Base-by-base conservation (phyloP, 1,140 invertebrate genomes). In the Drosophila oshimai region DNA sequence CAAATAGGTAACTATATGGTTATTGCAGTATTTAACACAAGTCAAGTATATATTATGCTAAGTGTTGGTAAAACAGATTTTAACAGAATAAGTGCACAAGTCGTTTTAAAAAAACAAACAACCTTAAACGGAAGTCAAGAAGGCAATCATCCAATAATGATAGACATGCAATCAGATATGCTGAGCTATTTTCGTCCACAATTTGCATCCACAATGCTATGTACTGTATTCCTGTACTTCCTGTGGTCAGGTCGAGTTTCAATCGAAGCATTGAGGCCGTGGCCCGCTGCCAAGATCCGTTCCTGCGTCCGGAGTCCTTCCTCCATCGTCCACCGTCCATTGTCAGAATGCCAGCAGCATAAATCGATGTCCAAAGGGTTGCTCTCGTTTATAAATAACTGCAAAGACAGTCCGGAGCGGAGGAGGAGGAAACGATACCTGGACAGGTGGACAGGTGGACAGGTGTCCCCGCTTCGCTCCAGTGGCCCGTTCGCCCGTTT, bases 301-400 rank as follows among this genome's bases (percentile, higher is more conserved):
- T n/a, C n/a, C n/a, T n/a, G n/a, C n/a, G n/a, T n/a, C n/a, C n/a
- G n/a, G n/a, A n/a, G n/a, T n/a, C n/a, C n/a, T n/a, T n/a, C n/a
- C n/a, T n/a, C n/a, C n/a, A n/a, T n/a, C n/a, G n/a, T n/a, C n/a
- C n/a, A n/a, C n/a, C n/a, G n/a, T n/a, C n/a, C n/a, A n/a, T n/a
- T 65, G 61, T 64, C 61, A 33, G 61, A 39, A 28, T 41, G 47
- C 47, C 47, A 54, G 62, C 28, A 31, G 57, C 47, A 68, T 54
- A 68, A 68, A 68, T 68, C 64, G 64, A 68, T 68, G 37, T 26
- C 62, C 29, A 44, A 68, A 36, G 64, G 61, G 47, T 68, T 68
- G 64, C 47, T 68, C 61, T 51, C 9, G 61, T 49, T 44, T 68
- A 36, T 53, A 68, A 68, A 68, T 68, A 68, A 68, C 67, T 42